Percentiles rank a stretch among this genome's conserved stretches.
Conservation (phyloP, 2,888 invertebrate species). For the Pseudanteris insignis region DNA sequence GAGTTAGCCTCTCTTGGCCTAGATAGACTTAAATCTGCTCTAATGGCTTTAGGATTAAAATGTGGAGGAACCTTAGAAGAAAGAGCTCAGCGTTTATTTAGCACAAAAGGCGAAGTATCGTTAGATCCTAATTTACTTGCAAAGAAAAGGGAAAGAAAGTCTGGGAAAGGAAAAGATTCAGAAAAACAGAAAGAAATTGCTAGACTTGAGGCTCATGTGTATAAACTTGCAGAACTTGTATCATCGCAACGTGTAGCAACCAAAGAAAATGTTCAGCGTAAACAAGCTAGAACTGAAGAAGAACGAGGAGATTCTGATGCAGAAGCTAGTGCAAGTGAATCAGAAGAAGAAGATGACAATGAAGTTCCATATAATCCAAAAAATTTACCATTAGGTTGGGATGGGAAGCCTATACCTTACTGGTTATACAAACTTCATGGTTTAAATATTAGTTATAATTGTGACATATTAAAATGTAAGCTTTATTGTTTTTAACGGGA, state of each 20-base stretch:
- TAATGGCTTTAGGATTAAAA: conserved; percentile 95
- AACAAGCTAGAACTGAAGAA: conserved; percentile 94
- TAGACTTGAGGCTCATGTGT: conserved; percentile 87
- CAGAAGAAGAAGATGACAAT: conserved; percentile 88
- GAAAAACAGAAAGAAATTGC: conserved; percentile 88
- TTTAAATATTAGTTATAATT: conserved; percentile 97
- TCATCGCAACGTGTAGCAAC: conserved; percentile 88
- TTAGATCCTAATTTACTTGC: conserved; percentile 91
- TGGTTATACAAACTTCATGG: conserved; percentile 99
- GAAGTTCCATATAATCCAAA: conserved; percentile 99
- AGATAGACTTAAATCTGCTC: conserved; percentile 95
- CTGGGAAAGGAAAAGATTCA: conserved; percentile 71
- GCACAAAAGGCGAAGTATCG: conserved; percentile 94
- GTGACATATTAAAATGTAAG: too few species aligned
- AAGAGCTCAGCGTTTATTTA: conserved; percentile 93
- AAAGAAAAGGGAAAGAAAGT: conserved; percentile 83
- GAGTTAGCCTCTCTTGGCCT: conserved; percentile 96
- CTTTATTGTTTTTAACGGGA: too few species aligned
- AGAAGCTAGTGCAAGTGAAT: conserved; percentile 83
- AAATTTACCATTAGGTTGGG: conserved; percentile 98
- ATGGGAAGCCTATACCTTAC: conserved; percentile 94
- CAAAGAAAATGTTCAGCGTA: conserved; percentile 97
- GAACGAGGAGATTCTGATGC: conserved; percentile 92
- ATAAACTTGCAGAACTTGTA: conserved; percentile 85
- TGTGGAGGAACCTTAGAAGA: conserved; percentile 99